phyloP scores from a whole-genome alignment of 2,888 invertebrate species.

The Agrochola lota region DNA sequence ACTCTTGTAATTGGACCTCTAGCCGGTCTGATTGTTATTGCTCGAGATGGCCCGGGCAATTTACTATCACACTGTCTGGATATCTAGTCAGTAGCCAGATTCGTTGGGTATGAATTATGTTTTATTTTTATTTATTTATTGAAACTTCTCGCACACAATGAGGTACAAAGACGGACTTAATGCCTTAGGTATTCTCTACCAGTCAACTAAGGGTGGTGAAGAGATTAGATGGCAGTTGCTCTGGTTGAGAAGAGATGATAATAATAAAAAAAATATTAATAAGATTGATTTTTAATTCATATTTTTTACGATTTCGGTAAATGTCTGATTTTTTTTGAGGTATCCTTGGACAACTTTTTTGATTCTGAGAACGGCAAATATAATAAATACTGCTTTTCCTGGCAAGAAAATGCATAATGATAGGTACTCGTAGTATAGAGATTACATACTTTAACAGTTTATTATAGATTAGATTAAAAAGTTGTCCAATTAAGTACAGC shows the following conservation, averaged over 20 bases:
- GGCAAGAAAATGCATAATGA: not conserved
- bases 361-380: not conserved
- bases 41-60: constrained; percentile 55
- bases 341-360: not conserved
- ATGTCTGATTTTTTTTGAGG: not conserved
- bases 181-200: too few relatives aligned
- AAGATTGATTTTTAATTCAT: not conserved
- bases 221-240: too few relatives aligned
- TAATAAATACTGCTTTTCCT: not conserved
- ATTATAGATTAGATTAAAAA: not conserved
- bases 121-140: too few relatives aligned
- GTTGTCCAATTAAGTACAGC: not conserved
- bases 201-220: too few relatives aligned
- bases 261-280: too few relatives aligned
- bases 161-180: too few relatives aligned
- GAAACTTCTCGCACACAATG: too few relatives aligned
- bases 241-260: too few relatives aligned
- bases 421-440: not conserved
- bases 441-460: too few relatives aligned
- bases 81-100: constrained; percentile 44
- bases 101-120: constrained; percentile 34
- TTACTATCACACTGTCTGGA: constrained; percentile 45
- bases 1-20: constrained; percentile 81
- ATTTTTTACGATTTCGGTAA: not conserved
- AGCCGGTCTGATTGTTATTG: constrained; percentile 70